Conservation (phyloP, 2,888 invertebrate species). For the Pyrrhosoma nymphula region DNA sequence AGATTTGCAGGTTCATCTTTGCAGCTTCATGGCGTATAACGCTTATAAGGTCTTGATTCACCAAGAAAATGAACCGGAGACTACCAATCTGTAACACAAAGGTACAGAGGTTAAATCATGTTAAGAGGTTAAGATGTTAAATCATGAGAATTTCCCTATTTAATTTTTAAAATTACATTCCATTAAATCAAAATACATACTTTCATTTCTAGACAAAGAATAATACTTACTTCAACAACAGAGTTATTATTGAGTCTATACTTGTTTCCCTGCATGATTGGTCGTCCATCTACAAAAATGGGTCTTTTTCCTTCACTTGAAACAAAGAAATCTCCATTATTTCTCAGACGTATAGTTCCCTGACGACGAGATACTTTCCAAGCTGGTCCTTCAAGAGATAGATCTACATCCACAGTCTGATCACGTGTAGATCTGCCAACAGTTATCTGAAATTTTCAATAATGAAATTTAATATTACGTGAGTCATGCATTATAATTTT, state of each 20-base stretch:
- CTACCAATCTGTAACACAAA: constrained; percentile 87
- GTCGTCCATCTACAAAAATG: constrained; percentile 95
- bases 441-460: constrained; percentile 84
- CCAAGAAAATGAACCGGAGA: constrained; percentile 93
- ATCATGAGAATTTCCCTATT: not conserved
- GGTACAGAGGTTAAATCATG: constrained; percentile 68
- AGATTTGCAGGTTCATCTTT: constrained; percentile 83
- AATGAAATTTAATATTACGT: no score
- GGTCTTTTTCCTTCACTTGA: constrained; percentile 97
- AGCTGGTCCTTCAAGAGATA: constrained; percentile 95
- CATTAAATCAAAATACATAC: no score
- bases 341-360: constrained; percentile 92
- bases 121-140: not conserved
- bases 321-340: constrained; percentile 96
- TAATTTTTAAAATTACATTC: no score
- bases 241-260: constrained; percentile 95
- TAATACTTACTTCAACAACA: constrained; percentile 88
- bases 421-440: constrained; percentile 94
- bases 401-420: constrained; percentile 94
- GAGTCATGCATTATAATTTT: no score
- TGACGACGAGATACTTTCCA: constrained; percentile 96
- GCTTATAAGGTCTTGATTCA: constrained; percentile 94
- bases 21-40: constrained; percentile 93
- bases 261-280: constrained; percentile 92
- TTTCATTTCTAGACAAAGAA: not conserved